These are phyloP conservation scores for Notodonta dromedarius DNA, from an alignment of 2,888 invertebrate species.

Conservation along the genomic window DNA sequence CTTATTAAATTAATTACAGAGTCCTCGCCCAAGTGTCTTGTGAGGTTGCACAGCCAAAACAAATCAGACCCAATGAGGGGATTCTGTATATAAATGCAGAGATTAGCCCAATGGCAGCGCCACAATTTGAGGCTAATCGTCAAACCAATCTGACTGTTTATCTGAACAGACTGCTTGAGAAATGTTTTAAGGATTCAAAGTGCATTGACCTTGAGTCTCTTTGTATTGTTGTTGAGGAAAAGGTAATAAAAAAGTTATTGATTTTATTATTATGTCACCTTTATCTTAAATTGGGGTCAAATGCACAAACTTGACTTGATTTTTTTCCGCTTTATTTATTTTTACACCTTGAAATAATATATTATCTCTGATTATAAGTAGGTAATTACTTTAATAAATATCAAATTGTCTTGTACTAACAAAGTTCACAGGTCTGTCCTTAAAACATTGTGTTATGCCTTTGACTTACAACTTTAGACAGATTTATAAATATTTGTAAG, in stretches of 20 bases:
- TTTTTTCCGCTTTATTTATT: no score
- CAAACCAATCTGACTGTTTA: constrained; percentile 89
- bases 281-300: no score
- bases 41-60: constrained; percentile 93
- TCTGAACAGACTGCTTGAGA: constrained; percentile 92
- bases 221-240: constrained; percentile 96
- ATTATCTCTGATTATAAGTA: no score
- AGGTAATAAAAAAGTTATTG: constrained; percentile 78
- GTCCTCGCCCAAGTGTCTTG: constrained; percentile 95
- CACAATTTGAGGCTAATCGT: constrained; percentile 91
- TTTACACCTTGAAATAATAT: no score
- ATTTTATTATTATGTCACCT: no score
- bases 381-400: no score
- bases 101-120: constrained; percentile 93
- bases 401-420: no score
- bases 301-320: no score
- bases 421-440: no score
- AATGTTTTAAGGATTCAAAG: constrained; percentile 95
- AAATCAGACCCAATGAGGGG: constrained; percentile 95
- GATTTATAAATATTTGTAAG: no score
- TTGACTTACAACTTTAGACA: no score
- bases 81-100: constrained; percentile 94
- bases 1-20: constrained; percentile 72
- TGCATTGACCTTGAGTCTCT: constrained; percentile 97
- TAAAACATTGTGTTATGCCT: no score